Evolutionary conservation across 2,113 vertebrate species (phyloP), one percentile per base, ranked within the genome.

Genomic region (Macrotus californicus): DNA sequence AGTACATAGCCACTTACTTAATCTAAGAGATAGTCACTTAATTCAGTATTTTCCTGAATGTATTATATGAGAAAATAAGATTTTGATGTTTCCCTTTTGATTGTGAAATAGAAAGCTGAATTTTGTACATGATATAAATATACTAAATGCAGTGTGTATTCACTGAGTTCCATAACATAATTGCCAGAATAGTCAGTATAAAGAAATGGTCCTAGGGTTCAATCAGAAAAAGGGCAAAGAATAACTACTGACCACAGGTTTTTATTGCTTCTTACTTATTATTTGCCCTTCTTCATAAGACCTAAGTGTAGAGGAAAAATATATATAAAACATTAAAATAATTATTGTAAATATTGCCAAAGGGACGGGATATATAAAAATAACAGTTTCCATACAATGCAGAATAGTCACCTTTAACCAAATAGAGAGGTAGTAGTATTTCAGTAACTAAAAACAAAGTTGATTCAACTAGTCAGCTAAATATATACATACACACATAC

Each of bases 281-380:
- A 41, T 92, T 94, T 85, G 79, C 2, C 9, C 64, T 79, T 70
- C 93, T 69, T n/a, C 26, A 24, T 83, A 69, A 79, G 36, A 76
- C 15, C 50, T 88, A 82, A 59, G 16, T 39, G 19, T 18, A 86
- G 29, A 81, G 43, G 12, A 92, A 36, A 93, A 61, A 95, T 77
- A 87, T 54, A 67, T 15, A 82, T 34, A 73, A 1, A 36, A 1
- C 36, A 81, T 73, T 75, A 94, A 7, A 75, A 36, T 64, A 93
- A 92, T 84, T 86, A 93, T 52, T 66, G 12, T 31, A 92, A 92
- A 67, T 72, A 94, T 41, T 66, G 79, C 24, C 73, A 82, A 93
- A 73, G 2, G 7, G 19, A n/a, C 31, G 73, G 2, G 3, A 4
- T 29, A 80, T 29, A 75, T 87, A 66, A 79, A 82, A 77, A 61